phyloP scores from a whole-genome alignment of 2,797 vertebrate genomes.

The Allobates femoralis region DNA sequence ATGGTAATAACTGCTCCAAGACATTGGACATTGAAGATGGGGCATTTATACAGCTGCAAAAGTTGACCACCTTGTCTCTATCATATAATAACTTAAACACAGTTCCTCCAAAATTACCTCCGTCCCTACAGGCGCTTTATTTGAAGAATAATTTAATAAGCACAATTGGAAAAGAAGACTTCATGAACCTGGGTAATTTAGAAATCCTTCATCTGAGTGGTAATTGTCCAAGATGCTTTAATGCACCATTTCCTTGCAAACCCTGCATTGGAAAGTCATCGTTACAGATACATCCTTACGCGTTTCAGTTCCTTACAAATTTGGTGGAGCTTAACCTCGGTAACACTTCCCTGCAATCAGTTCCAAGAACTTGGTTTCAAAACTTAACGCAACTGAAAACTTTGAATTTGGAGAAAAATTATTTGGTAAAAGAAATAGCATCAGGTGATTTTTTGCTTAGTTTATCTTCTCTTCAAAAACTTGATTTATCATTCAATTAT shows the following conservation, averaged over 20 bases:
- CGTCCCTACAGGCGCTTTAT: slow-evolving; percentile 57
- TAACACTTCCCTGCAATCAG: slow-evolving; percentile 66
- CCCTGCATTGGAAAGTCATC: slow-evolving; percentile 46
- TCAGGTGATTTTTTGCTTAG: slow-evolving; percentile 67
- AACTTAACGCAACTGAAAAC: slow-evolving; percentile 66
- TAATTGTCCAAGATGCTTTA: slow-evolving; percentile 74
- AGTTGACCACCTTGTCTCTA: slow-evolving; percentile 64
- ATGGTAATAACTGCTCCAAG: slow-evolving; percentile 55
- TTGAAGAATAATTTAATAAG: slow-evolving; percentile 68
- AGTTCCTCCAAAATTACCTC: slow-evolving; percentile 65
- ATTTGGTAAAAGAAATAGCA: slow-evolving; percentile 62
- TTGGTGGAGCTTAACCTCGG: slow-evolving; percentile 65
- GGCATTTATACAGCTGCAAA: slow-evolving; percentile 47
- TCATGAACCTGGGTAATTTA: slow-evolving; percentile 67
- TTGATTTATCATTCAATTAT: slow-evolving; percentile 73
- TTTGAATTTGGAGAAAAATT: slow-evolving; percentile 70
- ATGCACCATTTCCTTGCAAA: slow-evolving; percentile 71
- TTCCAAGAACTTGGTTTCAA: slow-evolving; percentile 65
- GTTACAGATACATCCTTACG: slow-evolving; percentile 57
- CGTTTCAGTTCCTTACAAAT: slow-evolving; percentile 57
- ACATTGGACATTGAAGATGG: slow-evolving; percentile 45
- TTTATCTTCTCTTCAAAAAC: slow-evolving; percentile 67
- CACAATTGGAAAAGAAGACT: slow-evolving; percentile 63
- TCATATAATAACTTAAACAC: slow-evolving; percentile 64
- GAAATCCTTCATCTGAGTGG: slow-evolving; percentile 70